Evolutionary conservation across 2,797 vertebrate genomes (phyloP), one percentile per base, ranked within the genome.

Genomic region (Anguilla anguilla): DNA sequence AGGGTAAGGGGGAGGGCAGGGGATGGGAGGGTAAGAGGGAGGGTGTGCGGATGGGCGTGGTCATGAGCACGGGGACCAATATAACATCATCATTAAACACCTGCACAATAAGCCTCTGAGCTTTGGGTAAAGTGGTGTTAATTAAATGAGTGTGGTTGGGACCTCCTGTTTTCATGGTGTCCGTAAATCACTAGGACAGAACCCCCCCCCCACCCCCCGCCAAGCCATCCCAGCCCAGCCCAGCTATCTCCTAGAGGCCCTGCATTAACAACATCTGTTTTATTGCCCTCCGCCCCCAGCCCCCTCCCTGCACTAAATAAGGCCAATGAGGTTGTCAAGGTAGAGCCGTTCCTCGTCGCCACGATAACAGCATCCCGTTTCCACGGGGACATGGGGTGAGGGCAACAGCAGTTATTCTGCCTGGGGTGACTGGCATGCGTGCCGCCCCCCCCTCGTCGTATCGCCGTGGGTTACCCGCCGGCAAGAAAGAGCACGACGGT

Each of bases 241-340:
- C 55, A 11, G 55, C 55, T 17, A 11, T 10, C 2, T 10, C n/a
- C 64, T n/a, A 10, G 9, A n/a, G 64, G 10, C 64, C 64, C 61
- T 19, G 5, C 22, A 19, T 25, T 74, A 31, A 28, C 69, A 7
- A 35, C 28, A 35, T 35, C 10, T 77, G 72, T 43, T 35, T 77
- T 77, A 77, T 43, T 35, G 31, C n/a, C 69, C 61, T 28, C 69
- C 69, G 3, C 31, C 10, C 17, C 31, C 72, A 19, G 35, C 17
- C 31, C 67, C 35, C 7, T 5, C 31, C 31, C 31, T 10, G 6
- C 72, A 43, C 35, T 77, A 77, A 77, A 77, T 17, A 77, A 77
- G 35, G 72, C 72, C 43, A 77, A 77, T 77, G 72, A 77, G 72
- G 72, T 43, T 77, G 72, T 77, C 72, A 77, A 15, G 72, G 15